phyloP scores from a whole-genome alignment of 2,797 vertebrate species.

The Anguilla megastoma region DNA sequence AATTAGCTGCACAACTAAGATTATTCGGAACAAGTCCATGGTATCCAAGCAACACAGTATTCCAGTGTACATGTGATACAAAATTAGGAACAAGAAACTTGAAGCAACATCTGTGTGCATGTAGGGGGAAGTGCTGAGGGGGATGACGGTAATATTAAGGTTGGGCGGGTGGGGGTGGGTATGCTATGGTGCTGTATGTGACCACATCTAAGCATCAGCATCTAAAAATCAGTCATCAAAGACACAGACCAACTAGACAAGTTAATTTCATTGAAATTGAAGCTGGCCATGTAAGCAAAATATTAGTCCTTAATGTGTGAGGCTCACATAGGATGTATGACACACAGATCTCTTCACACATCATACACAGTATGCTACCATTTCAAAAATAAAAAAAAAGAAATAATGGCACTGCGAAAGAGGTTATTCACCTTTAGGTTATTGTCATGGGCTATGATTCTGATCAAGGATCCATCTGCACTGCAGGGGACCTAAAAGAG shows the following conservation, averaged over 20 bases:
- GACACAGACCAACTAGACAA: neutral
- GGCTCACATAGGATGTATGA: too few species aligned
- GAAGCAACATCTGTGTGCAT: neutral
- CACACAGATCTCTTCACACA: too few species aligned
- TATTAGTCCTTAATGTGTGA: neutral
- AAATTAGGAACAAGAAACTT: neutral
- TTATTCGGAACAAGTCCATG: neutral
- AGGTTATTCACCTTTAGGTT: neutral
- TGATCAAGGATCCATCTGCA: neutral
- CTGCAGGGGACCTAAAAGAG: neutral
- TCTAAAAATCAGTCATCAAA: neutral
- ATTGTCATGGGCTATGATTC: neutral
- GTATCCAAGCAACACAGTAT: constrained; percentile 9
- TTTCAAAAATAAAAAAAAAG: neutral
- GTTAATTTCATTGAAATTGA: neutral
- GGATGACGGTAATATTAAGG: neutral
- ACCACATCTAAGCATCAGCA: too few species aligned
- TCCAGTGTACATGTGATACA: neutral
- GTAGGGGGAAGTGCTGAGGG: neutral
- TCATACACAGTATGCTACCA: neutral
- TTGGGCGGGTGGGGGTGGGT: neutral
- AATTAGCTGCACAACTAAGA: neutral
- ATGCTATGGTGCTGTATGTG: too few species aligned
- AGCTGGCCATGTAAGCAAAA: neutral
- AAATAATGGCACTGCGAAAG: neutral